Evolutionary conservation across 2,113 vertebrate species (phyloP).

Genomic region (Otolemur garnettii): DNA sequence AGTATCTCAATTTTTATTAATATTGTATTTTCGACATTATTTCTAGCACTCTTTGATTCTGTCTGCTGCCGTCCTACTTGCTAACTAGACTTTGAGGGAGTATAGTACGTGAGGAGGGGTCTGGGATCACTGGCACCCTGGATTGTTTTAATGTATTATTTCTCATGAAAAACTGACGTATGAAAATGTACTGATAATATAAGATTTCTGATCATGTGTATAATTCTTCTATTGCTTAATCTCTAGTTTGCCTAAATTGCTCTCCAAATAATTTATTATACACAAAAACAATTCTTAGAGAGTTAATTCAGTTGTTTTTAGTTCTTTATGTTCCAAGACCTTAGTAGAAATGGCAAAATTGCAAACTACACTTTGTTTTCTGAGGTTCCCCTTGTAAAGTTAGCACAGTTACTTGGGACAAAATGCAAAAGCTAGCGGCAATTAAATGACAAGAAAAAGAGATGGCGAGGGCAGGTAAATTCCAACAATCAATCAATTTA

Average conservation of each 20-base stretch:
- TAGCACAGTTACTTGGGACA: not conserved
- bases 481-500: not conserved
- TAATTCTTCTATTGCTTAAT: not conserved
- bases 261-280: not conserved
- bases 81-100: not conserved
- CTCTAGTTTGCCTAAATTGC: not conserved
- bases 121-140: not conserved
- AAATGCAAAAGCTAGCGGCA: not conserved
- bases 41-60: not conserved
- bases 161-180: not conserved
- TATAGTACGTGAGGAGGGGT: not conserved
- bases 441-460: not conserved
- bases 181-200: not conserved
- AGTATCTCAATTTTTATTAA: not conserved
- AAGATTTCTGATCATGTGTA: not conserved
- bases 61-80: not conserved
- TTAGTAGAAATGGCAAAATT: not conserved
- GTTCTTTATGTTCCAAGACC: not conserved
- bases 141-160: not conserved
- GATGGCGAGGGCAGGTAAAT: not conserved
- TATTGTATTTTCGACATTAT: not conserved
- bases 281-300: not conserved
- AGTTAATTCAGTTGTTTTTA: not conserved
- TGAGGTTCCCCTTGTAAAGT: not conserved
- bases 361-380: not conserved